Conservation (phyloP, 1,140 invertebrate species). For the Hormaphis cornu region DNA sequence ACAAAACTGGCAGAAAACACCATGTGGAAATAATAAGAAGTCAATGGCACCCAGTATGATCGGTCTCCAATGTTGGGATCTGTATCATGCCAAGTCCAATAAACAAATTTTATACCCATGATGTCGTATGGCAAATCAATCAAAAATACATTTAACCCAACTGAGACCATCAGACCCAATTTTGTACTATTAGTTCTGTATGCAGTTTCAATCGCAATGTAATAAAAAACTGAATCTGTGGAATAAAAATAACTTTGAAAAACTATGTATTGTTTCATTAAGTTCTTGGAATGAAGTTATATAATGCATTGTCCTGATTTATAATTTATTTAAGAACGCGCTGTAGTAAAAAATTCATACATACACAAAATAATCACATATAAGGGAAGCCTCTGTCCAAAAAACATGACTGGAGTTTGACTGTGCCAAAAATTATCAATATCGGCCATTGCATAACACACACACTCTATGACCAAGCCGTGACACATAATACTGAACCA, state of each 20-base stretch:
- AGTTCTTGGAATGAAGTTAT: too few relatives aligned
- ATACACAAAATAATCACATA: constrained; percentile 64
- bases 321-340: too few relatives aligned
- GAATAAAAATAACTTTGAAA: neutral
- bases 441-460: constrained; percentile 54
- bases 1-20: constrained; percentile 62
- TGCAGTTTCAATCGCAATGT: neutral
- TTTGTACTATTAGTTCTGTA: neutral
- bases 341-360: too few relatives aligned
- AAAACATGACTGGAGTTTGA: constrained; percentile 59
- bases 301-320: too few relatives aligned
- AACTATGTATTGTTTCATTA: too few relatives aligned
- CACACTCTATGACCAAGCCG: constrained; percentile 52
- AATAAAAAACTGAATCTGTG: constrained; percentile 26
- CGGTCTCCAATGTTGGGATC: constrained; percentile 70
- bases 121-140: constrained; percentile 72
- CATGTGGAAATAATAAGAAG: constrained; percentile 59
- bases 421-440: constrained; percentile 72
- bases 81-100: constrained; percentile 80
- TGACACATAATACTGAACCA: constrained; percentile 60
- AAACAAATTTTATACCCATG: constrained; percentile 64
- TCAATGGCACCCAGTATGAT: constrained; percentile 68
- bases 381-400: constrained; percentile 57
- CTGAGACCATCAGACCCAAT: constrained; percentile 39
- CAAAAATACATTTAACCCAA: constrained; percentile 59